phyloP scores from a whole-genome alignment of 1,140 invertebrate genomes.

The Euglossa dilemma region DNA sequence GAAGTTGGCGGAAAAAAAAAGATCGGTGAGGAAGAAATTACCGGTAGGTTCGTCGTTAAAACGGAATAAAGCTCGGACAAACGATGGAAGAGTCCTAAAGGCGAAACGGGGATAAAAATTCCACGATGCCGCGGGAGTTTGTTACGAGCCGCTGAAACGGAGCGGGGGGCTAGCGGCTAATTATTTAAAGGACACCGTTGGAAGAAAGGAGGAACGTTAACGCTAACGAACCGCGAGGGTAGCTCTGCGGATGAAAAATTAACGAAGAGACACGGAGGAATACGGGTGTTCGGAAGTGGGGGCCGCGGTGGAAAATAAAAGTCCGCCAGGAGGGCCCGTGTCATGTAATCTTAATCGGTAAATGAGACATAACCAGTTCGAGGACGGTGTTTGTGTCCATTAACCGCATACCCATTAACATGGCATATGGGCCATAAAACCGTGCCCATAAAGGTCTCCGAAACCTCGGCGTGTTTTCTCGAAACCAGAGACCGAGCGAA shows the following conservation, averaged over 20 bases:
- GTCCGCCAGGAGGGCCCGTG: slow-evolving; percentile 24
- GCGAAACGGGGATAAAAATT: too few relatives aligned
- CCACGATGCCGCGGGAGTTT: too few relatives aligned
- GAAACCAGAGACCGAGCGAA: slow-evolving; percentile 54
- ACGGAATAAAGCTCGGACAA: too few relatives aligned
- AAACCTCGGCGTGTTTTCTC: slow-evolving; percentile 46
- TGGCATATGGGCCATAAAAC: slow-evolving; percentile 53
- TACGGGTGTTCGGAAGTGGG: neutral
- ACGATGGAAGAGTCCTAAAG: too few relatives aligned
- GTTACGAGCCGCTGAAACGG: too few relatives aligned
- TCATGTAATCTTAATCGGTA: slow-evolving; percentile 60
- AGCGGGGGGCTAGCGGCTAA: neutral
- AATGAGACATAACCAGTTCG: slow-evolving; percentile 61
- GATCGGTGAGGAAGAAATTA: too few relatives aligned
- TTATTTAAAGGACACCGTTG: neutral
- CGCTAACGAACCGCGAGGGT: neutral
- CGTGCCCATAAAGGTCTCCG: slow-evolving; percentile 51
- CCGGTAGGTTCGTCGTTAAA: too few relatives aligned
- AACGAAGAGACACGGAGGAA: slow-evolving; percentile 21
- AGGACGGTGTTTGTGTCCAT: slow-evolving; percentile 56
- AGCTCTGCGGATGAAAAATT: slow-evolving; percentile 19
- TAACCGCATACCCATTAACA: slow-evolving; percentile 59
- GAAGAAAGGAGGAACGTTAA: neutral
- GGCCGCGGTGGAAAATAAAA: slow-evolving; percentile 27
- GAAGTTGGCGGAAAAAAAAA: too few relatives aligned